Conservation (phyloP, 2,113 vertebrate genomes). For the Hippocampus zosterae region DNA sequence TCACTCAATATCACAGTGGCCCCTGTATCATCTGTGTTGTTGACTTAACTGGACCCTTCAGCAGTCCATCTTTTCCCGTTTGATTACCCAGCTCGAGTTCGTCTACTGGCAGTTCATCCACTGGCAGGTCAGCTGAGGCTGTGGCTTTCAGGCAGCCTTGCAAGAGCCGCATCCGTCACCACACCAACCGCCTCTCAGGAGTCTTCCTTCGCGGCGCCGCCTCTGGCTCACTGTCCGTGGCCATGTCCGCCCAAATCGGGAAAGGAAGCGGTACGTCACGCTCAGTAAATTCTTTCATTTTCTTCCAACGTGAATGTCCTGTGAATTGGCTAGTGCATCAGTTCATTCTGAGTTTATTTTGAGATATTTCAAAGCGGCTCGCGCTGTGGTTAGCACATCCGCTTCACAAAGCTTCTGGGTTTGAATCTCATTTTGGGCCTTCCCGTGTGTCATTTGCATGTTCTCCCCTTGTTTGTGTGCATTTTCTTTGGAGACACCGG, state of each 20-base stretch:
- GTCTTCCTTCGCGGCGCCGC: slow-evolving; percentile 63
- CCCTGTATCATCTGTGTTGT: neutral
- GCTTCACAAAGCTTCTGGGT: neutral
- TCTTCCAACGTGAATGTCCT: neutral
- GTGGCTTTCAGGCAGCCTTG: slow-evolving; percentile 57
- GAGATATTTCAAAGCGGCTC: neutral
- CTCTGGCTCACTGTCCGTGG: slow-evolving; percentile 40
- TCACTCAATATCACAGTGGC: neutral
- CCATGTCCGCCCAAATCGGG: slow-evolving; percentile 35
- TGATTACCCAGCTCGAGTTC: slow-evolving; percentile 57
- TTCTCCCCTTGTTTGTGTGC: neutral
- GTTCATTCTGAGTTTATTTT: neutral
- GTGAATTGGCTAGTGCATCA: neutral
- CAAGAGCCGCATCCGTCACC: slow-evolving; percentile 65
- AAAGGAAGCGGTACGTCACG: slow-evolving; percentile 56
- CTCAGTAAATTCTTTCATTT: neutral
- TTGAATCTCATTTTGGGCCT: neutral
- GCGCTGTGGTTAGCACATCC: neutral
- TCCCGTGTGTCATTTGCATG: neutral
- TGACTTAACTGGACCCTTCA: neutral
- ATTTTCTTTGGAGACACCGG: neutral
- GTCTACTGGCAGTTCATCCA: slow-evolving; percentile 45
- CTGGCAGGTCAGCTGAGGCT: slow-evolving; percentile 53
- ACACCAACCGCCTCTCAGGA: slow-evolving; percentile 71
- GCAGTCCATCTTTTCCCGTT: neutral